phyloP scores from a whole-genome alignment of 2,888 invertebrate genomes.

The Chloroclystis v-ata region DNA sequence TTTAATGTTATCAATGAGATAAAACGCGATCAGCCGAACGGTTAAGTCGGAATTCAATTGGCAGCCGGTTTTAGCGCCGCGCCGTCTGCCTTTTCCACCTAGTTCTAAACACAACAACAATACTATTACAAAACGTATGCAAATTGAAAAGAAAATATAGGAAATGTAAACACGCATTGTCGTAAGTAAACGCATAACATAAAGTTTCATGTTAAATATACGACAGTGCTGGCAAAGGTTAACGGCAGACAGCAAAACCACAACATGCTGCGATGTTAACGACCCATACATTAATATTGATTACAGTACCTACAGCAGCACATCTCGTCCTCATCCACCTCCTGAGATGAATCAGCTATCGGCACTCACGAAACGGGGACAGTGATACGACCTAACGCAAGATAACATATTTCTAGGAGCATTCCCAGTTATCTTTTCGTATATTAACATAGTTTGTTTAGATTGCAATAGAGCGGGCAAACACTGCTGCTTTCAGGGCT shows the following conservation, averaged over 20 bases:
- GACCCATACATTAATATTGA: constrained; percentile 18
- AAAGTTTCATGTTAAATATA: constrained; percentile 25
- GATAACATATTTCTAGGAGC: constrained; percentile 61
- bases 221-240: constrained; percentile 13
- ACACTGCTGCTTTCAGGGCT: constrained; percentile 32
- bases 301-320: constrained; percentile 11
- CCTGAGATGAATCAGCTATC: constrained; percentile 37
- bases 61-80: constrained; percentile 55
- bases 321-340: constrained; percentile 20
- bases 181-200: too few species aligned
- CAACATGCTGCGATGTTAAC: constrained; percentile 18
- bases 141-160: constrained; percentile 5
- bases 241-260: constrained; percentile 15
- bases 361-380: constrained; percentile 52
- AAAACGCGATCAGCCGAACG: constrained; percentile 16
- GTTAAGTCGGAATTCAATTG: constrained; percentile 39
- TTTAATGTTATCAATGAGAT: background rate
- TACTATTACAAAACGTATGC: constrained; percentile 15
- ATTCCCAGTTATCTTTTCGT: constrained; percentile 48
- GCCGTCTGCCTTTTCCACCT: constrained; percentile 59
- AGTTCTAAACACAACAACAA: constrained; percentile 41
- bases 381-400: constrained; percentile 61
- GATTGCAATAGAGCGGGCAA: constrained; percentile 41
- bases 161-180: constrained; percentile 6
- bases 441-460: constrained; percentile 46